Conservation (phyloP, 2,113 vertebrate species). For the Hemiprocne comata region DNA sequence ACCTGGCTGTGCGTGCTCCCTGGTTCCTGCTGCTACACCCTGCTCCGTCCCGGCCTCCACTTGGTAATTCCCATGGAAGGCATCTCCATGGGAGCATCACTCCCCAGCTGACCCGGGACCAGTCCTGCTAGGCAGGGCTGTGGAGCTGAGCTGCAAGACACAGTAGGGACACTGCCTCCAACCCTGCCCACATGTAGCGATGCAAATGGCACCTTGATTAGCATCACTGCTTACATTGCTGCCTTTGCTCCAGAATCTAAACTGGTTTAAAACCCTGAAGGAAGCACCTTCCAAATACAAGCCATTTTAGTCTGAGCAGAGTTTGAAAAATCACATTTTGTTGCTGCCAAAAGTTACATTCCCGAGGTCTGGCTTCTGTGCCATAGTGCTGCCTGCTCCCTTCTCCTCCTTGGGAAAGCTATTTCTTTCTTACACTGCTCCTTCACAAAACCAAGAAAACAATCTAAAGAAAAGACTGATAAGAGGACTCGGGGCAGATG, state of each 20-base stretch:
- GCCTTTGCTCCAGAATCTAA: neutral
- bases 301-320: neutral
- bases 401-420: neutral
- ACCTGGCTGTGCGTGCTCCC: neutral
- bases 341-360: neutral
- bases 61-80: rapidly evolving
- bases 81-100: neutral
- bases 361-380: neutral
- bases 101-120: neutral
- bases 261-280: neutral
- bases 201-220: neutral
- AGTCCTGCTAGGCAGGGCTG: rapidly evolving
- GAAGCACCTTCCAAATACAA: neutral
- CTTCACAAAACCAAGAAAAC: neutral
- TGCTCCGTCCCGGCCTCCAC: neutral
- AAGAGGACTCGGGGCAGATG: neutral
- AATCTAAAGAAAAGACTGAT: neutral
- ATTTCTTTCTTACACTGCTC: neutral
- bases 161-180: too few species aligned
- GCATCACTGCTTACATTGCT: neutral
- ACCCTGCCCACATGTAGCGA: too few species aligned
- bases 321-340: neutral
- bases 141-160: too few species aligned
- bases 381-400: rapidly evolving
- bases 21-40: neutral